Conservation (phyloP, 1,140 invertebrate species). For the Adelges cooleyi region DNA sequence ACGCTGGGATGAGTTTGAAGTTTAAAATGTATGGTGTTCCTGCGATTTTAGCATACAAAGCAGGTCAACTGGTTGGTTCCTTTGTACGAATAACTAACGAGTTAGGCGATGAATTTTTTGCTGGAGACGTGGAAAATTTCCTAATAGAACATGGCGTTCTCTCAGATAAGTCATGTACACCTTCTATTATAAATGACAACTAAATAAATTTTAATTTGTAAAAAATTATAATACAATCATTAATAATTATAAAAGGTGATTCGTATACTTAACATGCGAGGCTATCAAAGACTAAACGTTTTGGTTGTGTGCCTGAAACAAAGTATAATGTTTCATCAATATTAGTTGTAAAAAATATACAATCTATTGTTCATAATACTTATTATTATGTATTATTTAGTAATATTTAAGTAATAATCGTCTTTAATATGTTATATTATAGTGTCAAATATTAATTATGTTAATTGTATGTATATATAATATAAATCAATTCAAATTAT, state of each 20-base stretch:
- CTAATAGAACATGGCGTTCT: constrained; percentile 68
- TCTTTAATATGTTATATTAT: not conserved
- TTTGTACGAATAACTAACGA: constrained; percentile 79
- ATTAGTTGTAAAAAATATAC: not conserved
- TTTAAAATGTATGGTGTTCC: constrained; percentile 82
- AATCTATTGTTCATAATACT: not conserved
- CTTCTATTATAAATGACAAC: constrained; percentile 5
- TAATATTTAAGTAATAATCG: not conserved
- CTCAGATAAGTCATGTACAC: constrained; percentile 17
- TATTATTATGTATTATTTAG: not conserved
- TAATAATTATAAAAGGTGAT: not conserved
- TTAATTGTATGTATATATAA: no score
- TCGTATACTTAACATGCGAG: constrained; percentile 1
- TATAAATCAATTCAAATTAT: constrained; percentile 1
- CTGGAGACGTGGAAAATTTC: constrained; percentile 80
- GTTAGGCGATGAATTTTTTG: constrained; percentile 80
- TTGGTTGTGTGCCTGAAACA: constrained; percentile 26
- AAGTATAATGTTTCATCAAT: not conserved
- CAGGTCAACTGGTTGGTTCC: constrained; percentile 80
- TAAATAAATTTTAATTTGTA: constrained; percentile 19
- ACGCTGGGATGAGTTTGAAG: constrained; percentile 39
- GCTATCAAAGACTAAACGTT: constrained; percentile 26
- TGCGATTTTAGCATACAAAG: constrained; percentile 83
- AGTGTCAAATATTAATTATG: no score
- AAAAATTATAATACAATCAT: not conserved